Conservation (phyloP, 2,888 invertebrate genomes). For the Drosophila neutralis region DNA sequence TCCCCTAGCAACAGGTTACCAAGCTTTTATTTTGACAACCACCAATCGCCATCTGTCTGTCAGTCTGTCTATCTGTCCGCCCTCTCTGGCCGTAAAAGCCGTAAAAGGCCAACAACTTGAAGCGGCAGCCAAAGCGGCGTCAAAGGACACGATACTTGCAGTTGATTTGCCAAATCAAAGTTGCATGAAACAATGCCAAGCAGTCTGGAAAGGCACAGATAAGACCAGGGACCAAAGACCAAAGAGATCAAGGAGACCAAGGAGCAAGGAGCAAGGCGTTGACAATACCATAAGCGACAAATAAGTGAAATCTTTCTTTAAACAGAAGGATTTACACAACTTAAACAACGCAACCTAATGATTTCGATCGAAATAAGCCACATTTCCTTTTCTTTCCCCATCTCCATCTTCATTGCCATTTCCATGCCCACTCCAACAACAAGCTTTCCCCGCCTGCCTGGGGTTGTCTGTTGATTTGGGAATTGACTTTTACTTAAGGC, state of each 20-base stretch:
- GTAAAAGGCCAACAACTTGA: constrained; percentile 16
- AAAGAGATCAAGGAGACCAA: constrained; percentile 7
- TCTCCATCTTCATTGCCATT: not conserved
- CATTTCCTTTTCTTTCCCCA: constrained; percentile 40
- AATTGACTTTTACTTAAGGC: constrained; percentile 71
- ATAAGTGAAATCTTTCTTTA: constrained; percentile 38
- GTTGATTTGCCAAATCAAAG: constrained; percentile 74
- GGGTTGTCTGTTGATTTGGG: constrained; percentile 65
- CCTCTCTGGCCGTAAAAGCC: constrained; percentile 9
- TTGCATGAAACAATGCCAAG: constrained; percentile 72
- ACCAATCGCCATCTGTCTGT: not conserved
- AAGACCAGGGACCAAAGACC: constrained; percentile 17
- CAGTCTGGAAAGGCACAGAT: constrained; percentile 57
- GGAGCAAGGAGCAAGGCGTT: constrained; percentile 21
- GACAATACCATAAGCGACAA: constrained; percentile 49
- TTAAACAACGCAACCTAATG: constrained; percentile 63
- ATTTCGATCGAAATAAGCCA: constrained; percentile 74
- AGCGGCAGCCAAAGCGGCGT: not conserved
- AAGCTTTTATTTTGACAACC: constrained; percentile 69
- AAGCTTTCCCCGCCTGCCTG: constrained; percentile 4
- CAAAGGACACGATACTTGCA: constrained; percentile 49
- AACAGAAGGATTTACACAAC: constrained; percentile 77
- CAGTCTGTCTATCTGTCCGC: constrained; percentile 17
- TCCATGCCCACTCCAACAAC: not conserved
- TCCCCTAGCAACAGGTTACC: constrained; percentile 75